Percentiles rank a stretch among this genome's conserved stretches.
phyloP scores from a whole-genome alignment of 1,140 invertebrate species.

The Zeugodacus cucurbitae region DNA sequence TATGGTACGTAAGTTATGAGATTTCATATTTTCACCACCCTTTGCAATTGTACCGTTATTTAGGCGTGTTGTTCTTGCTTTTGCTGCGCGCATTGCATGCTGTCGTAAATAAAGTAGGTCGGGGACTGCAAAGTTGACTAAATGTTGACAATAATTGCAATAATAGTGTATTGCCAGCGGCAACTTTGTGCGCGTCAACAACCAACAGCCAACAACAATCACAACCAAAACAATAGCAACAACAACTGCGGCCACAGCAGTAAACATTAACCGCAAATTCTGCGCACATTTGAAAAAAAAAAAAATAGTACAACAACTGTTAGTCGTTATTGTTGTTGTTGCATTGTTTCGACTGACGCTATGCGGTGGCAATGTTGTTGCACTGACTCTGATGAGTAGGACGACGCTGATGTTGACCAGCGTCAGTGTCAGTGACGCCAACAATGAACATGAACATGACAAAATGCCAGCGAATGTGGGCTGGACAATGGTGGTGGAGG shows the following conservation, averaged over 20 bases:
- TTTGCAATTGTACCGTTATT: not conserved
- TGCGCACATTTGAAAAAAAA: not conserved
- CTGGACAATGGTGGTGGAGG: not conserved
- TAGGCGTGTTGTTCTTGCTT: not conserved
- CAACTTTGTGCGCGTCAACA: constrained; percentile 4
- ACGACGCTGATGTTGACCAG: not conserved
- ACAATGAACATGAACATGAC: not conserved
- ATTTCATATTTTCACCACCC: not conserved
- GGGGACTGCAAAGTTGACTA: not conserved
- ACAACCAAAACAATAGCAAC: not conserved
- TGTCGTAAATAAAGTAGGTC: constrained; percentile 3
- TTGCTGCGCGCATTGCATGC: not conserved
- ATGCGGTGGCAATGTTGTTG: not conserved
- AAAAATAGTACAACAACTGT: not conserved
- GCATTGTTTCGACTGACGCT: too few relatives aligned
- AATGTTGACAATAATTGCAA: constrained; percentile 25
- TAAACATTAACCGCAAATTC: not conserved
- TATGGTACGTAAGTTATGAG: not conserved
- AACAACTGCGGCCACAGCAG: not conserved
- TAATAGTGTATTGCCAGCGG: constrained; percentile 1
- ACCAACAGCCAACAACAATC: constrained; percentile 4
- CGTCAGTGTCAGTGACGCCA: not conserved
- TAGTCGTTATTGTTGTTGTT: not conserved
- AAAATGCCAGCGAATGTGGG: not conserved
- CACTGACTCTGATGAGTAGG: too few relatives aligned